These are phyloP conservation scores for Anolis apletophallus DNA, from an alignment of 2,797 vertebrate species.

Conservation along the genomic window DNA sequence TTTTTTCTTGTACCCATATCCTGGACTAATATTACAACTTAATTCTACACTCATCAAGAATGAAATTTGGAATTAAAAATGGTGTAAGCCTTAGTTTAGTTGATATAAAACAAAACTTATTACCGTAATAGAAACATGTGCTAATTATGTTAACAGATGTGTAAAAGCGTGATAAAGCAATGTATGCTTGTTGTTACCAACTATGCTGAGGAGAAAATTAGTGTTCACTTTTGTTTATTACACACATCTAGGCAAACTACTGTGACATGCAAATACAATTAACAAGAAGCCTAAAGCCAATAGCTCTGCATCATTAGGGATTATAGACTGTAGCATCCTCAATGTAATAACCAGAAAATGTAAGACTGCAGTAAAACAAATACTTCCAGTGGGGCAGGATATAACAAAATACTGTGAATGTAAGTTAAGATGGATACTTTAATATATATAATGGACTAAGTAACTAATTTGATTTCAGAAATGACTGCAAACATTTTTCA, in stretches of 20 bases:
- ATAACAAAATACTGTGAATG: neutral
- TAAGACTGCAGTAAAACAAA: neutral
- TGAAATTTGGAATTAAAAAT: neutral
- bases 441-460: neutral
- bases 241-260: neutral
- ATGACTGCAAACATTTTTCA: neutral
- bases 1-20: neutral
- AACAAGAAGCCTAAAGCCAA: slow-evolving; percentile 24
- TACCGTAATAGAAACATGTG: neutral
- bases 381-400: neutral
- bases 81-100: neutral
- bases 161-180: neutral
- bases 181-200: neutral
- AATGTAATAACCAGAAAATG: slow-evolving; percentile 19
- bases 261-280: slow-evolving; percentile 23
- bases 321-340: neutral
- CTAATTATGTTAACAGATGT: neutral
- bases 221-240: slow-evolving; percentile 12
- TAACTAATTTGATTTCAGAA: neutral
- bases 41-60: slow-evolving; percentile 21
- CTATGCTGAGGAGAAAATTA: slow-evolving; percentile 9
- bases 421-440: no score
- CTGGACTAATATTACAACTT: slow-evolving; percentile 12
- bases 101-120: slow-evolving; percentile 1
- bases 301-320: neutral